These are phyloP conservation scores for Hyppa rectilinea DNA, from an alignment of 2,888 invertebrate genomes.

Conservation along the genomic window DNA sequence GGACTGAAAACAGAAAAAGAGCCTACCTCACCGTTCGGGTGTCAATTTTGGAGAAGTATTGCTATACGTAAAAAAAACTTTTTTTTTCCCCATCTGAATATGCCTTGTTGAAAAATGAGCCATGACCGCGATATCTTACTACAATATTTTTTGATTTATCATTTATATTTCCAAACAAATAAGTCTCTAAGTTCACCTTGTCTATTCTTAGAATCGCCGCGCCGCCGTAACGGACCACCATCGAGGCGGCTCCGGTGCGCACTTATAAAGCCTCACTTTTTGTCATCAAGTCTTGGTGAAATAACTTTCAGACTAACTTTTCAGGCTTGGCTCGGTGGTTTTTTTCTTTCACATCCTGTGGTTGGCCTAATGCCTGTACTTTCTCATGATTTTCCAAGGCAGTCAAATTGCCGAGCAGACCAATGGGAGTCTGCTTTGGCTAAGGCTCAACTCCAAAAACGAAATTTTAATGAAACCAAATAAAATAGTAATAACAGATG, in stretches of 20 bases:
- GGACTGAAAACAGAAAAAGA: conserved; percentile 90
- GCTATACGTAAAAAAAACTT: conserved; percentile 61
- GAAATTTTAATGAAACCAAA: neutral
- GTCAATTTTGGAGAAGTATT: conserved; percentile 85
- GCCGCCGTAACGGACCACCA: neutral
- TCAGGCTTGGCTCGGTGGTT: neutral
- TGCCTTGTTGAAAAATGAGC: neutral
- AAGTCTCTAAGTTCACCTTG: neutral
- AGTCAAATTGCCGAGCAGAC: neutral
- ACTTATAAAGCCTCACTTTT: neutral
- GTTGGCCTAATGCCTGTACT: neutral
- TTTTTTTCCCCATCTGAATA: neutral
- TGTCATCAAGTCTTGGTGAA: neutral
- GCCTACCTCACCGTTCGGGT: conserved; percentile 90
- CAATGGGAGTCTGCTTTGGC: neutral
- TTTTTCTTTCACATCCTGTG: neutral
- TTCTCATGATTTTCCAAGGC: neutral
- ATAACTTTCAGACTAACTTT: neutral
- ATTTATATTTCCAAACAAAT: neutral
- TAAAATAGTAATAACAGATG: no score
- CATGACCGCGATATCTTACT: neutral
- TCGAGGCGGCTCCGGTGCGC: neutral
- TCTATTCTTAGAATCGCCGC: neutral
- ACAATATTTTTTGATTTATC: neutral
- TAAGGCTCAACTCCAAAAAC: neutral